A percentile compares a stretch with the other conserved stretches of the same genome.
Conservation (phyloP, 2,113 vertebrate genomes). For the Corythornis vintsioides region DNA sequence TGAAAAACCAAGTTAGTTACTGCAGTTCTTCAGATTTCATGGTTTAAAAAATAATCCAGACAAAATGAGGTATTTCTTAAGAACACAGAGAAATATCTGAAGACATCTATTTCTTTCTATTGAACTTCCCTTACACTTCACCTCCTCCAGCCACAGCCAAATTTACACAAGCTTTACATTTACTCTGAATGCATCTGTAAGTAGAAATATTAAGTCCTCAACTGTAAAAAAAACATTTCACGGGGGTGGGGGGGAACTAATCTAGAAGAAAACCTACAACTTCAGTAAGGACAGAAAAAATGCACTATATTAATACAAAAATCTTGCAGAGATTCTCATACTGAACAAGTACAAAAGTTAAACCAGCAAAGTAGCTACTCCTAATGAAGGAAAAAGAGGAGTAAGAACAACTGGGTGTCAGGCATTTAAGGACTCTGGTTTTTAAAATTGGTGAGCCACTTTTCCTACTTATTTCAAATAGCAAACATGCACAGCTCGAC, state of each 20-base stretch:
- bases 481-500: neutral
- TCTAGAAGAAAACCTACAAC: neutral
- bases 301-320: neutral
- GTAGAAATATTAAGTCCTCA: neutral
- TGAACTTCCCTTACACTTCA: neutral
- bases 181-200: neutral
- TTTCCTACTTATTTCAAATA: neutral
- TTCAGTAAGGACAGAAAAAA: neutral
- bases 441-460: neutral
- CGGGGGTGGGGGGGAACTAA: neutral
- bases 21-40: neutral
- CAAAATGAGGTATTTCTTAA: neutral
- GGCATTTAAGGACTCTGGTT: neutral
- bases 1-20: neutral
- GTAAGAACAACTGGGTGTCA: neutral
- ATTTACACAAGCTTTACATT: neutral
- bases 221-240: neutral
- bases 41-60: neutral
- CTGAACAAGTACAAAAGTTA: neutral
- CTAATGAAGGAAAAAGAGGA: neutral
- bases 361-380: neutral
- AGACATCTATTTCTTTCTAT: neutral
- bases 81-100: neutral
- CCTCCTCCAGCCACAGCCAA: neutral
- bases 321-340: neutral